These are phyloP conservation scores for Carterocephalus palaemon DNA, from an alignment of 2,888 invertebrate genomes.

Conservation along the genomic window DNA sequence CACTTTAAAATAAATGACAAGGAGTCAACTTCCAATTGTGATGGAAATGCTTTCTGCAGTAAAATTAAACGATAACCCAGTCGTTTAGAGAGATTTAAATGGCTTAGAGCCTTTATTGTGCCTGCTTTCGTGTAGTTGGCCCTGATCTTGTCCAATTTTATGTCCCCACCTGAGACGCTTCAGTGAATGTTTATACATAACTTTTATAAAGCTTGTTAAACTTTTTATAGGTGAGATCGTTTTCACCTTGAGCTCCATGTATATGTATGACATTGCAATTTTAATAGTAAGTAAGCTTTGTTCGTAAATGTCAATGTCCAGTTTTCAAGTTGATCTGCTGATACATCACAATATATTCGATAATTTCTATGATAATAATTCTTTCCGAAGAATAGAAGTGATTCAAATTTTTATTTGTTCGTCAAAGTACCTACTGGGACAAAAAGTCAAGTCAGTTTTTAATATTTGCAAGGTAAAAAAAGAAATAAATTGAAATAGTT, in stretches of 20 bases:
- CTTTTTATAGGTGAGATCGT: conserved; percentile 20
- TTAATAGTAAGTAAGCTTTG: not conserved
- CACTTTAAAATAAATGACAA: conserved; percentile 78
- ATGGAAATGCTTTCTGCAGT: conserved; percentile 79
- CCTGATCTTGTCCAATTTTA: conserved; percentile 53
- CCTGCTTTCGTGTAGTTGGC: conserved; percentile 55
- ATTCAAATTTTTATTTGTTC: too few relatives aligned
- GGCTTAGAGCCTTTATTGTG: conserved; percentile 69
- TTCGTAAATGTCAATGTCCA: not conserved
- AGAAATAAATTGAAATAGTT: too few relatives aligned
- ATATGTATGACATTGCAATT: not conserved
- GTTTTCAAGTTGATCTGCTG: not conserved
- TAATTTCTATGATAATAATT: too few relatives aligned
- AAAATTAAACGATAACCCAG: conserved; percentile 78
- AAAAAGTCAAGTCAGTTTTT: too few relatives aligned
- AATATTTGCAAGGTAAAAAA: too few relatives aligned
- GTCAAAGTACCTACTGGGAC: too few relatives aligned
- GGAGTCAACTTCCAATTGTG: conserved; percentile 76
- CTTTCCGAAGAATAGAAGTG: too few relatives aligned
- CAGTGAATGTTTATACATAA: conserved; percentile 38
- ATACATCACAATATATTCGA: too few relatives aligned
- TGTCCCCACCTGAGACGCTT: conserved; percentile 46
- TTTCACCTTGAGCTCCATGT: not conserved
- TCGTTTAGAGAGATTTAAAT: conserved; percentile 76
- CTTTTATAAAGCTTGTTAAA: conserved; percentile 31